Base-by-base conservation (phyloP, 1,140 invertebrate species). In the Cotesia chilonis region DNA sequence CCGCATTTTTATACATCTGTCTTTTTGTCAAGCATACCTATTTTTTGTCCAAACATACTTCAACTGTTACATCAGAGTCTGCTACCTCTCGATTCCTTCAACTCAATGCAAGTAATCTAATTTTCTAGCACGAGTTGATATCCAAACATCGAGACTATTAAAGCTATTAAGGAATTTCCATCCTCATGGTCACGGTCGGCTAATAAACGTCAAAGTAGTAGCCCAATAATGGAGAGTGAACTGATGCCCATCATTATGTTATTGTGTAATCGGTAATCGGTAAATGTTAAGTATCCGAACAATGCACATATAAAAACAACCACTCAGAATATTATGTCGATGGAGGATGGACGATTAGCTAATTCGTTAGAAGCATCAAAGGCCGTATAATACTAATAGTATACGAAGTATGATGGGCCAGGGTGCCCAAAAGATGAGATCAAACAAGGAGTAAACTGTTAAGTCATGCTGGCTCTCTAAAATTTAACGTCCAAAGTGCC, bases 341-440 rank as follows among this genome's bases (percentile, higher is more conserved):
- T 72, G 80, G 77, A 78, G 76, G 79, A 79, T 72, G 80, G 77
- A 78, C 75, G 77, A 81, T 82, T 81, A 81, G 80, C 75, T 76
- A 68, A 77, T 81, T 81, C 77, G 75, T 79, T 80, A 54, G 14
- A 20, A 12, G 35, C 5, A 28, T 28, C 28, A 28, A 28, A 28
- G 1, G 28, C 28, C 28, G 28, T 28, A 28, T 28, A 28, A 28
- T 28, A 28, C 28, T 28, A 28, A 28, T 28, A 28, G n/a, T 57
- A 57, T 14, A 70, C 35, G 65, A 71, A 65, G 66, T 28, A 28
- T 28, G 28, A 28, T 28, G 28, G 28, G 28, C 28, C 28, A 41
- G 6, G 41, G 41, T 47, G 5, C 41, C 41, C 10, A 47, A 47
- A 61, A 70, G 59, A 54, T 60, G 14, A 17, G 35, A 35, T 68